Evolutionary conservation across 2,113 vertebrate genomes (phyloP).

Genomic region (Chionomys nivalis): DNA sequence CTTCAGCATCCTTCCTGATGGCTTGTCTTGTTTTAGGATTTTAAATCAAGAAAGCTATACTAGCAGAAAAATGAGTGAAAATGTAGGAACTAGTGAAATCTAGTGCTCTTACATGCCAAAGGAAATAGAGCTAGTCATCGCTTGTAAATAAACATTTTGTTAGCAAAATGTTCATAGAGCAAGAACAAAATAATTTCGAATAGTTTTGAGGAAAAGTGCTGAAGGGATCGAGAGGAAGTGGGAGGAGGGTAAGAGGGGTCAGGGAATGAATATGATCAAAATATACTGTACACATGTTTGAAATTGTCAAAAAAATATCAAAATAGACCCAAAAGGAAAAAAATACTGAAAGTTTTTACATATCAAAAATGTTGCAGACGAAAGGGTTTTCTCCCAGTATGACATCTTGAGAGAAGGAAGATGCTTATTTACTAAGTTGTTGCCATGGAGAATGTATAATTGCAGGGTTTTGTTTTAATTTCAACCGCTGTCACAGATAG

Average conservation of each 20-base stretch:
- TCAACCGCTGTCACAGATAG: conserved; percentile 26
- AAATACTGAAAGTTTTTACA: conserved; percentile 19
- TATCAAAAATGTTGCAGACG: neutral
- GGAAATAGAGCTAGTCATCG: neutral
- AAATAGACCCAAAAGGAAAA: neutral
- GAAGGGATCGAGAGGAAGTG: neutral
- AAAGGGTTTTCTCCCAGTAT: conserved; percentile 28
- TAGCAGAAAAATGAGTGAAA: conserved; percentile 38
- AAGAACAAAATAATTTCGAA: neutral
- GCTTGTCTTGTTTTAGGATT: neutral
- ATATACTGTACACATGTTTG: neutral
- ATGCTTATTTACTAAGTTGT: conserved; percentile 59
- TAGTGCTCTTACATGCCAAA: neutral
- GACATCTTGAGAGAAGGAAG: conserved; percentile 49
- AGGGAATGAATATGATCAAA: neutral
- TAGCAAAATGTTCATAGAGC: neutral
- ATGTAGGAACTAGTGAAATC: neutral
- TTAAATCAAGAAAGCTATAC: conserved; percentile 16
- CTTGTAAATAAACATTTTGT: neutral
- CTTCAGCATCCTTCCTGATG: neutral
- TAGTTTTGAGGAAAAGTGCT: conserved; percentile 32
- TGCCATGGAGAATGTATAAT: conserved; percentile 38
- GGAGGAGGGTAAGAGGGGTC: neutral
- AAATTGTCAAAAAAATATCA: neutral
- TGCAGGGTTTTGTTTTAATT: conserved; percentile 53